Conservation (phyloP, 1,140 invertebrate species). For the Calliopsis andreniformis region DNA sequence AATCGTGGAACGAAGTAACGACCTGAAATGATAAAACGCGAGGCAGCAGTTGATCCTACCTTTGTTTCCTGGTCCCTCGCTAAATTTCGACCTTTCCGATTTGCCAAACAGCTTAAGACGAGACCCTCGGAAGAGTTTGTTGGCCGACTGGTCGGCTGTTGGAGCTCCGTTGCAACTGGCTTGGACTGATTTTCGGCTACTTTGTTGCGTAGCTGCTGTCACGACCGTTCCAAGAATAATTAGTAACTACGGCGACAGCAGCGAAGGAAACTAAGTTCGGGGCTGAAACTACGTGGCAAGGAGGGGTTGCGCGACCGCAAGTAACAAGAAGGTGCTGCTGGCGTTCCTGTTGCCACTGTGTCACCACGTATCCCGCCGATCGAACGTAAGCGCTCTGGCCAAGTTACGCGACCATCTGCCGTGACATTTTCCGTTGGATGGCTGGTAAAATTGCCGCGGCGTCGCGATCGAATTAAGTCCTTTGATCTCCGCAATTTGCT, state of each 20-base stretch:
- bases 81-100: no score
- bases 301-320: slow-evolving; percentile 30
- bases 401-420: no score
- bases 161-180: slow-evolving; percentile 42
- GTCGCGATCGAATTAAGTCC: neutral
- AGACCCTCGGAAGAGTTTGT: no score
- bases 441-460: neutral
- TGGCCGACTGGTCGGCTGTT: no score
- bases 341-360: slow-evolving; percentile 12
- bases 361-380: slow-evolving; percentile 11
- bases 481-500: neutral
- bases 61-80: no score
- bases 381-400: neutral
- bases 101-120: no score
- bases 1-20: neutral
- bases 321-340: slow-evolving; percentile 5
- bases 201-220: slow-evolving; percentile 32
- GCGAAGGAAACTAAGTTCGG: slow-evolving; percentile 65
- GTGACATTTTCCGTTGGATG: no score
- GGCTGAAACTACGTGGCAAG: slow-evolving; percentile 24
- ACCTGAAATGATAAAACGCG: neutral
- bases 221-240: slow-evolving; percentile 70
- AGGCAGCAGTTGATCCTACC: no score
- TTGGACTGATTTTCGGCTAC: slow-evolving; percentile 34
- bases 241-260: slow-evolving; percentile 53